Conservation (phyloP, 2,113 vertebrate genomes). For the Rhinolophus ferrumequinum region DNA sequence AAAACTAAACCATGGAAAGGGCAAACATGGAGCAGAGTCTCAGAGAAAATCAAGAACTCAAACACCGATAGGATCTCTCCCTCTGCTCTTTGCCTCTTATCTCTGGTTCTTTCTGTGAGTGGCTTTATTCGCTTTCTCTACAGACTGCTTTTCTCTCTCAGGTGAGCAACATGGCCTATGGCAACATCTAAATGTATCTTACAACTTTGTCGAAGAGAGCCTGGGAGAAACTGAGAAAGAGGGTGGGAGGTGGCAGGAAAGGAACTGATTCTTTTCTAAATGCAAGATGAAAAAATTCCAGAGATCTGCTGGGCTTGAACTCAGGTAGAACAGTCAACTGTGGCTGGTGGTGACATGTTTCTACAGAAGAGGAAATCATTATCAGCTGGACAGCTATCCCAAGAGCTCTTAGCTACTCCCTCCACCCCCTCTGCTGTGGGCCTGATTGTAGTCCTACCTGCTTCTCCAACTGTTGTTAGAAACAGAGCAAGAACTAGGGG, state of each 20-base stretch:
- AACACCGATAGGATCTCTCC: not conserved
- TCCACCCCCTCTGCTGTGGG: rapidly evolving
- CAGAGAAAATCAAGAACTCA: not conserved
- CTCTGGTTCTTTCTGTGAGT: not conserved
- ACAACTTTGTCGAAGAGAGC: not conserved
- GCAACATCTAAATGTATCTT: not conserved
- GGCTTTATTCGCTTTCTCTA: not conserved
- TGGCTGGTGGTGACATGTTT: not conserved
- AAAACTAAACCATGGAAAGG: not conserved
- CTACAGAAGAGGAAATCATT: not conserved
- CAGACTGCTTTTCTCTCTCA: not conserved
- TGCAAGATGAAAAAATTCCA: not conserved
- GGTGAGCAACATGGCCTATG: not conserved
- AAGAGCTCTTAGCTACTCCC: not conserved
- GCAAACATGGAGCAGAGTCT: not conserved
- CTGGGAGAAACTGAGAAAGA: not conserved
- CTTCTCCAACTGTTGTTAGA: constrained; percentile 19
- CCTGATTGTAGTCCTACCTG: not conserved
- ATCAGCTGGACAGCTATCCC: not conserved
- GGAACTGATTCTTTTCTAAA: not conserved
- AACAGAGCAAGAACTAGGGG: not conserved
- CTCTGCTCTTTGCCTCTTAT: not conserved
- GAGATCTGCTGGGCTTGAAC: not conserved
- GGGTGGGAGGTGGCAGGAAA: not conserved
- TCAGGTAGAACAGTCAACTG: not conserved